A percentile compares a stretch with the other conserved stretches of the same genome.
Evolutionary conservation across 2,888 invertebrate genomes (phyloP).

Genomic region (Nomada goodeniana): DNA sequence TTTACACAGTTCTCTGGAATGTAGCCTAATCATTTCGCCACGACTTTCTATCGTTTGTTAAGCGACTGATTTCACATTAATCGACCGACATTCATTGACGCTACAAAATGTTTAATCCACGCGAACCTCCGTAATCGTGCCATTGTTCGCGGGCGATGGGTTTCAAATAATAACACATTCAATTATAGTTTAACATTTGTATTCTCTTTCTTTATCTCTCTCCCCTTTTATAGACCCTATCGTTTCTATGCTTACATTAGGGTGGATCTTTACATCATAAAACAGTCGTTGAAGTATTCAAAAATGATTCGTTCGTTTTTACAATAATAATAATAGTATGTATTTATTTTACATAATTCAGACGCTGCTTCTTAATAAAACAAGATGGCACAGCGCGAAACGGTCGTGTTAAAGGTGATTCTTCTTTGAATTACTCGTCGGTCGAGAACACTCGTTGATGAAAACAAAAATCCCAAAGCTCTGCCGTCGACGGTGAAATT

Average conservation of each 20-base stretch:
- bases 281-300: constrained; percentile 2
- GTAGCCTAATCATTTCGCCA: constrained; percentile 47
- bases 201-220: not conserved
- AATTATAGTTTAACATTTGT: not conserved
- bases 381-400: not conserved
- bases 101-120: not conserved
- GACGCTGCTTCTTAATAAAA: constrained; percentile 26
- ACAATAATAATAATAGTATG: constrained; percentile 20
- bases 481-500: not conserved
- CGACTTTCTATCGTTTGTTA: constrained; percentile 46
- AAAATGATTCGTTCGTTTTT: constrained; percentile 22
- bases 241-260: not conserved
- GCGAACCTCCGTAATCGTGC: too few relatives aligned
- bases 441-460: not conserved
- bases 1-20: constrained; percentile 43
- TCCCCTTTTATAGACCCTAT: too few relatives aligned
- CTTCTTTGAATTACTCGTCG: not conserved
- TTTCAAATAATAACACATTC: not conserved
- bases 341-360: constrained; percentile 59
- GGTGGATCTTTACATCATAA: not conserved
- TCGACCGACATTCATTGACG: not conserved
- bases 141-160: too few relatives aligned
- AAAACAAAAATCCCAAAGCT: not conserved
- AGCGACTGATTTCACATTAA: constrained; percentile 35
- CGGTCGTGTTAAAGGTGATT: not conserved